Evolutionary conservation across 2,888 invertebrate genomes (phyloP).

Genomic region (Barypeithes pellucidus): DNA sequence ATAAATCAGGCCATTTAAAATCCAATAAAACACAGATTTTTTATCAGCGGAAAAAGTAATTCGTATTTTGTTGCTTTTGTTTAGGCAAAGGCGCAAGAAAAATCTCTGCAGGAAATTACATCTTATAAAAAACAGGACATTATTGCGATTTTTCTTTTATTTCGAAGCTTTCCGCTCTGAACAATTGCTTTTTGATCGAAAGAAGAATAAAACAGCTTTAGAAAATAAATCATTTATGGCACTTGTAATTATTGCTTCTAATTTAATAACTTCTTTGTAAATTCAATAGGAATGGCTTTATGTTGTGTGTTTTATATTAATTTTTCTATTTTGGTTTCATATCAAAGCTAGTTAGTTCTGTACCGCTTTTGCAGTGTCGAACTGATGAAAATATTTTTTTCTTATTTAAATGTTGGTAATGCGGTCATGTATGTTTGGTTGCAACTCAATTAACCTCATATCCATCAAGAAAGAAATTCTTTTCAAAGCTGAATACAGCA

Average conservation of each 20-base stretch:
- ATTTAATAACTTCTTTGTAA: too few relatives aligned
- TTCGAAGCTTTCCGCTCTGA: not conserved
- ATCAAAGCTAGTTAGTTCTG: too few relatives aligned
- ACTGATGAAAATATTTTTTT: too few relatives aligned
- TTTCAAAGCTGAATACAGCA: too few relatives aligned
- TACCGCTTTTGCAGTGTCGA: too few relatives aligned
- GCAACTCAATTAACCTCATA: too few relatives aligned
- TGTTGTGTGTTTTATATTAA: too few relatives aligned
- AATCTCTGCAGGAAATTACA: constrained; percentile 38
- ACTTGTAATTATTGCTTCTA: not conserved
- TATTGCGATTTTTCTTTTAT: constrained; percentile 34
- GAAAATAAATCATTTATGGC: constrained; percentile 7
- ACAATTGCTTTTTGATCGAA: constrained; percentile 26
- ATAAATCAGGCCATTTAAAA: constrained; percentile 9
- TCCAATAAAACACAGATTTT: constrained; percentile 35
- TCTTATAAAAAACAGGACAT: constrained; percentile 29
- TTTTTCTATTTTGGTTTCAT: too few relatives aligned
- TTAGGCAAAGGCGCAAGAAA: constrained; percentile 34
- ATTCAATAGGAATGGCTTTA: too few relatives aligned
- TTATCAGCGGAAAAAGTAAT: constrained; percentile 33
- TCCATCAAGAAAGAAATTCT: too few relatives aligned
- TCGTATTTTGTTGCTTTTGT: constrained; percentile 37
- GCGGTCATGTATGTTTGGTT: too few relatives aligned
- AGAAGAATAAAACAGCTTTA: not conserved
- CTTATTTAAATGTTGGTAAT: too few relatives aligned